These are phyloP conservation scores for Delphinus delphis DNA, from an alignment of 2,113 vertebrate species.

Conservation along the genomic window DNA sequence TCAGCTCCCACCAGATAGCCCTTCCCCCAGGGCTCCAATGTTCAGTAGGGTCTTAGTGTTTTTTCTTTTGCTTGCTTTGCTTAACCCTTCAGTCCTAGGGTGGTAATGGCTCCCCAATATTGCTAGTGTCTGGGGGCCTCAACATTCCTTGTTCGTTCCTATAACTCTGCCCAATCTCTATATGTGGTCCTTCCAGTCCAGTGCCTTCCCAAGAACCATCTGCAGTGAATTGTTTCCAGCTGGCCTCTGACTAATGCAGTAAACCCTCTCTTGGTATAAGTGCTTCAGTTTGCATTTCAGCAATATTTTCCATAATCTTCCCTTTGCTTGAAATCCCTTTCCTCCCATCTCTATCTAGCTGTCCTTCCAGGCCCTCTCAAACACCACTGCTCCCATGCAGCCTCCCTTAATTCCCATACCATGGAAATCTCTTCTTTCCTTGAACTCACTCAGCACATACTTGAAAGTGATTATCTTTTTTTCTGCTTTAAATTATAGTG, in stretches of 20 bases:
- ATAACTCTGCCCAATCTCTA: background rate
- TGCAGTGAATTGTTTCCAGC: constrained; percentile 73
- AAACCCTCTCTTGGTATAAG: constrained; percentile 44
- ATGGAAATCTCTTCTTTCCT: constrained; percentile 56
- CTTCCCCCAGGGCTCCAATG: background rate
- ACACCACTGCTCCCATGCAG: constrained; percentile 5
- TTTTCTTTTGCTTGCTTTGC: background rate
- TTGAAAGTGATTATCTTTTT: constrained; percentile 50
- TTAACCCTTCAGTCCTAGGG: background rate
- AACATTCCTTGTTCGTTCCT: background rate
- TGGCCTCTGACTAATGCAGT: constrained; percentile 38
- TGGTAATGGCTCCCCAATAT: background rate
- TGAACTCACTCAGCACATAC: constrained; percentile 59
- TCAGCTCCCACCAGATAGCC: background rate
- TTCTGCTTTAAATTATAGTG: constrained; percentile 66
- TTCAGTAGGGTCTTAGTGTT: background rate
- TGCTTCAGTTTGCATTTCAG: constrained; percentile 54
- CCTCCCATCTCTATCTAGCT: constrained; percentile 8
- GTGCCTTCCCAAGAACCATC: constrained; percentile 54
- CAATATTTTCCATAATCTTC: constrained; percentile 49
- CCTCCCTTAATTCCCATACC: constrained; percentile 11
- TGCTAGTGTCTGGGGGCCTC: background rate
- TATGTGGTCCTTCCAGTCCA: background rate
- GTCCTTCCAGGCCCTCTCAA: constrained; percentile 44
- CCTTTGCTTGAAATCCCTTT: constrained; percentile 39